These are phyloP conservation scores for Leptodactylus fuscus DNA, from an alignment of 2,113 vertebrate genomes.

Conservation along the genomic window DNA sequence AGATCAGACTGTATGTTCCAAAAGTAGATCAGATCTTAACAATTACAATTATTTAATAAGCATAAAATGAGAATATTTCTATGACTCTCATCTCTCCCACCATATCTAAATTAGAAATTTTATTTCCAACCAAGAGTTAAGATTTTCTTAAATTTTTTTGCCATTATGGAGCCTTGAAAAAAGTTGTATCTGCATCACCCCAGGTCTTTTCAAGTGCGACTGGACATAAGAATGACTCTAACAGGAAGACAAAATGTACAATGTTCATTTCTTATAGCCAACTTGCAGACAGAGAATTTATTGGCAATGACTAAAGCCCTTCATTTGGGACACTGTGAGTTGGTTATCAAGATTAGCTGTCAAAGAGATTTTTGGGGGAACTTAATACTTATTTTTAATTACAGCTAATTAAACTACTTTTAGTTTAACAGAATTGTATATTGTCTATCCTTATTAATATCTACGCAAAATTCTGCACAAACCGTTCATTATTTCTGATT, in stretches of 20 bases:
- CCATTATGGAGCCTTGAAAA: not conserved
- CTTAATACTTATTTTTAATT: conserved; percentile 63
- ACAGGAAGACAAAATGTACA: not conserved
- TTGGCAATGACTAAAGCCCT: conserved; percentile 4
- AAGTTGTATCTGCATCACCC: not conserved
- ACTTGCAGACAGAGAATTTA: not conserved
- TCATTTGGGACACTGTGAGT: not conserved
- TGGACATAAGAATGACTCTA: not conserved
- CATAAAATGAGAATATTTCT: no score
- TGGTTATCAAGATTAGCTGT: conserved; percentile 9
- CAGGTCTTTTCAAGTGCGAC: not conserved
- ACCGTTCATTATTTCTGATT: conserved; percentile 83
- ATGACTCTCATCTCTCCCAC: not conserved
- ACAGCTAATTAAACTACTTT: conserved; percentile 55
- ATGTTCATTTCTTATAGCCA: not conserved
- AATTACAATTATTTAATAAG: no score
- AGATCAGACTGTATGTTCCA: no score
- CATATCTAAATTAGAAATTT: not conserved
- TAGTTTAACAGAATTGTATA: conserved; percentile 63
- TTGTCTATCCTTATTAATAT: conserved; percentile 57
- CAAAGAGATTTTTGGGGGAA: not conserved
- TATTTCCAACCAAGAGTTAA: not conserved
- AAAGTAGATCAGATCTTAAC: no score
- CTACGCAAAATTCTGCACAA: conserved; percentile 53
- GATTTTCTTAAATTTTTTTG: not conserved